Evolutionary conservation across 2,888 invertebrate species (phyloP), one percentile per base, ranked within the genome.

Genomic region (Erannis defoliaria): DNA sequence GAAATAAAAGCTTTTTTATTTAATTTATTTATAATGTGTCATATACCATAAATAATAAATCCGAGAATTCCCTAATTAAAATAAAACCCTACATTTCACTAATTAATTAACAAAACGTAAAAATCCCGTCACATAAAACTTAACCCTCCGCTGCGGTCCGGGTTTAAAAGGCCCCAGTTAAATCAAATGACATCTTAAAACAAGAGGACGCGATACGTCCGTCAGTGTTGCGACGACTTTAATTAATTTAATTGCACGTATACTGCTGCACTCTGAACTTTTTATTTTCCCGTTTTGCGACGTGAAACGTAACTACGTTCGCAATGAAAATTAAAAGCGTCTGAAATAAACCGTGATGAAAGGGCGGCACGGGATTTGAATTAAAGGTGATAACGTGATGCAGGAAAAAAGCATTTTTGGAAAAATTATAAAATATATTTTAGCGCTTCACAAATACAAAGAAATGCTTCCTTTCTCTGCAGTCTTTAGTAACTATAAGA

Each of bases 211-310:
- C 72, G 72, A 78, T 76, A 74, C 74, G 77, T 71, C 73, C 73
- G 74, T 76, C 76, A 74, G 66, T 60, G 76, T 65, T 71, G 71
- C 74, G 78, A 69, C 72, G 70, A 69, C 70, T 82, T 78, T 86
- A 84, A 87, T 87, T 85, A 82, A 85, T 78, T 85, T 82, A 80
- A 81, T 80, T 78, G 80, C 73, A 68, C 64, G 59, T 67, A 70
- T 64, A 69, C 64, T 73, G 71, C 29, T 54, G 53, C 49, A 26
- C 60, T 60, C 49, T 49, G 55, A 40, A 55, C 43, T 67, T 74
- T 76, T 46, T 46, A 46, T 31, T 68, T 49, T 4, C 55, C 60
- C 64, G 64, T 70, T 71, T 74, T 70, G 68, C 66, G 64, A 67
- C 57, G 56, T 62, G 54, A 58, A 69, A 53, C 48, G 62, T 57